These are phyloP conservation scores for Hypercompe scribonia DNA, from an alignment of 2,888 invertebrate genomes.

Conservation along the genomic window DNA sequence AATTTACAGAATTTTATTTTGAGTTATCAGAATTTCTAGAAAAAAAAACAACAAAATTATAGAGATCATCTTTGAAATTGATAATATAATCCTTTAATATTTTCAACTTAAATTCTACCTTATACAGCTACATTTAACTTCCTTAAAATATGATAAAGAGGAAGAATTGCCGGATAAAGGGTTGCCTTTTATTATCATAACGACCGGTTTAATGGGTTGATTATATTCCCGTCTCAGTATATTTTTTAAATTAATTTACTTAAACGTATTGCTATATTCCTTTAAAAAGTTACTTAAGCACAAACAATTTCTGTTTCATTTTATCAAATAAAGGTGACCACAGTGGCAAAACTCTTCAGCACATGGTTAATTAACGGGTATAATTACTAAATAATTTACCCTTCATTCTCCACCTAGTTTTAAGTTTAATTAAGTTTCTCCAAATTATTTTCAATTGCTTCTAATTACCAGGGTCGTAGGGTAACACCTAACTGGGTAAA, in stretches of 20 bases:
- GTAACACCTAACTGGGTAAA: slow-evolving; percentile 25
- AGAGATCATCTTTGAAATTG: neutral
- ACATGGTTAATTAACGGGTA: neutral
- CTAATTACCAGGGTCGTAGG: slow-evolving; percentile 21
- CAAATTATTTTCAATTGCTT: slow-evolving; percentile 30
- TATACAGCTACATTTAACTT: slow-evolving; percentile 12
- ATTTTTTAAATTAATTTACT: slow-evolving; percentile 21
- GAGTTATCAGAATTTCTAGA: too few species aligned
- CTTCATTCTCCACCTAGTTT: slow-evolving; percentile 1
- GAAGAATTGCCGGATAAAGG: slow-evolving; percentile 23
- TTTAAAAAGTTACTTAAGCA: neutral
- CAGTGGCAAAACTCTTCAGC: neutral
- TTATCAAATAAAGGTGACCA: neutral
- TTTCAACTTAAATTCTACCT: neutral
- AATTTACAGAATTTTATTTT: too few species aligned
- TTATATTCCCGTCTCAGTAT: slow-evolving; percentile 22
- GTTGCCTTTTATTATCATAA: slow-evolving; percentile 21
- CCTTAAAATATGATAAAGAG: slow-evolving; percentile 19
- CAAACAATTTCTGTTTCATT: neutral
- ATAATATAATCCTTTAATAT: neutral
- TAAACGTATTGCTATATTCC: neutral
- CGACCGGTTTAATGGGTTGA: slow-evolving; percentile 23
- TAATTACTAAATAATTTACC: neutral
- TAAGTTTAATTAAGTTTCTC: slow-evolving; percentile 22
- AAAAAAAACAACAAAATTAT: neutral